Conservation (phyloP, 2,888 invertebrate genomes). For the Siphlonurus alternatus region DNA sequence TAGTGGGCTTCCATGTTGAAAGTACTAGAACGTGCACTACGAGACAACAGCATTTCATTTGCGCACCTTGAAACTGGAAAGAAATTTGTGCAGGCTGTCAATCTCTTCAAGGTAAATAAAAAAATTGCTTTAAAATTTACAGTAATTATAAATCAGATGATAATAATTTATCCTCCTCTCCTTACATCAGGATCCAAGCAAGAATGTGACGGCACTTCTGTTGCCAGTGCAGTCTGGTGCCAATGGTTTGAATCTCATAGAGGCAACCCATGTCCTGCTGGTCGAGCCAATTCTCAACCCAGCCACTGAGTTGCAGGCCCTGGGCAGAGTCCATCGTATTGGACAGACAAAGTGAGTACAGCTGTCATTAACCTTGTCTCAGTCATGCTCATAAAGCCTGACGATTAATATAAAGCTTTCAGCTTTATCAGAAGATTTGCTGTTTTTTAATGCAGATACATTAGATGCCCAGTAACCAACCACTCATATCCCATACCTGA, state of each 20-base stretch:
- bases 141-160: background rate
- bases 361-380: background rate
- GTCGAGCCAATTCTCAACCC: constrained; percentile 57
- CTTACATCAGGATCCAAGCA: constrained; percentile 18
- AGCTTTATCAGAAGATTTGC: too few relatives aligned
- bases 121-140: background rate
- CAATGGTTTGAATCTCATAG: constrained; percentile 60
- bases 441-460: background rate
- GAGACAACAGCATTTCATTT: constrained; percentile 32
- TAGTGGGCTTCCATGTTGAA: constrained; percentile 11
- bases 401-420: too few relatives aligned
- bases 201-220: constrained; percentile 39
- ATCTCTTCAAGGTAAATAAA: constrained; percentile 37
- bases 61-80: constrained; percentile 22
- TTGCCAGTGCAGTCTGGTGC: constrained; percentile 49
- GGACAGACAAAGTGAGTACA: constrained; percentile 47
- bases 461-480: too few relatives aligned
- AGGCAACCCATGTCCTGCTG: constrained; percentile 60
- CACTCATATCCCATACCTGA: too few relatives aligned
- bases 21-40: constrained; percentile 34
- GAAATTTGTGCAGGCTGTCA: constrained; percentile 27
- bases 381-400: too few relatives aligned
- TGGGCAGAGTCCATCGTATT: constrained; percentile 60
- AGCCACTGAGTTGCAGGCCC: constrained; percentile 56
- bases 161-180: background rate